Base-by-base conservation (phyloP, 2,888 invertebrate species). In the Liodrosophila aerea region DNA sequence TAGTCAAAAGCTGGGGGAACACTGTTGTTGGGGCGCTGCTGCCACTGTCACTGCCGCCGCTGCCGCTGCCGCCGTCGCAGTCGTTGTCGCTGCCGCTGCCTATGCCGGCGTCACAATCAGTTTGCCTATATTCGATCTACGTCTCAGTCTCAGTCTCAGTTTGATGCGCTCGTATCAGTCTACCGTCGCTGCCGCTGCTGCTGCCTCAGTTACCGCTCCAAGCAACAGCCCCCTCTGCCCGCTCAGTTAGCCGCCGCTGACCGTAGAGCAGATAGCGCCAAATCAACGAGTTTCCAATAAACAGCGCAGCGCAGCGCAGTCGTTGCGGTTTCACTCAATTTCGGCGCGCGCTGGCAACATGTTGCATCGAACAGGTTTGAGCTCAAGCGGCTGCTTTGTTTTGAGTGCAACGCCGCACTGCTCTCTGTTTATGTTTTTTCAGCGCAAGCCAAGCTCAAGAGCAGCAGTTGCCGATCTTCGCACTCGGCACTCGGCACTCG, bases 361-460 rank as follows among this genome's bases (percentile, higher is more conserved):
- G 56, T 43, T 49, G 51, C 11, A 29, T 39, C 51, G 34, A 73
- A 60, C 78, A 74, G 63, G 78, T 82, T 81, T 45, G 71, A 67
- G 58, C 58, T 43, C 54, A 41, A 53, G n/a, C 56, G 8, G 22
- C 36, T 37, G 44, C 50, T 51, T 50, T 73, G 67, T 72, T 63
- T 71, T 61, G 64, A 67, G 72, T 61, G 71, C 22, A 51, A 11
- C 43, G 27, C 18, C 27, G 43, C 37, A 8, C 18, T 27, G 44
- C 68, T 73, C 73, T 73, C 73, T 73, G 73, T 73, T 73, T 73
- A 75, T 67, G 63, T 65, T 74, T 69, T 73, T 44, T 13, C 9
- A 15, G 11, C 29, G 22, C 61, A 58, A 53, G 37, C 40, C 45
- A 33, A 68, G 50, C 76, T 76, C 68, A 78, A 76, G 73, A 82